These are phyloP conservation scores for Protomyctophum bolini DNA, from an alignment of 2,113 vertebrate species.

Conservation along the genomic window DNA sequence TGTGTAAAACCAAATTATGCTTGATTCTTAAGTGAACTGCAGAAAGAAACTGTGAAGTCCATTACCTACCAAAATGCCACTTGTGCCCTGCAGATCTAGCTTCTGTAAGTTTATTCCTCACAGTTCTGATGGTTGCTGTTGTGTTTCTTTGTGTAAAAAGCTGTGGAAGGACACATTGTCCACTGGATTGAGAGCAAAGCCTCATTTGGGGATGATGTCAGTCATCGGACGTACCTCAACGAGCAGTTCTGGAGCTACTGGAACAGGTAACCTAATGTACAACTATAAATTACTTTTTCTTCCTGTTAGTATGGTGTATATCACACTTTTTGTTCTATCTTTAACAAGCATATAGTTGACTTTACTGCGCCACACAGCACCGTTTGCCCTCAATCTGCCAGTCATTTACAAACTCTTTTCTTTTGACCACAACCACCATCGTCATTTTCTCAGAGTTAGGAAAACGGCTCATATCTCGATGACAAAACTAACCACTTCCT, in stretches of 20 bases:
- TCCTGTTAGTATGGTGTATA: too few species aligned
- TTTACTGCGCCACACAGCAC: not conserved
- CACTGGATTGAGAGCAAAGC: slow-evolving; percentile 99
- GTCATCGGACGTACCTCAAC: slow-evolving; percentile 92
- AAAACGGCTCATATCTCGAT: slow-evolving; percentile 33
- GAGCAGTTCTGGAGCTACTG: slow-evolving; percentile 99
- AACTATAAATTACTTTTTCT: not conserved
- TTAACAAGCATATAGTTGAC: not conserved
- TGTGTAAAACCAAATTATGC: slow-evolving; percentile 9
- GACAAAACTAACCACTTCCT: slow-evolving; percentile 52
- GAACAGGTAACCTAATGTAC: slow-evolving; percentile 85
- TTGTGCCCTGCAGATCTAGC: slow-evolving; percentile 19
- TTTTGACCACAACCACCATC: slow-evolving; percentile 3
- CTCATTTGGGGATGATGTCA: slow-evolving; percentile 96
- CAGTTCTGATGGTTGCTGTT: slow-evolving; percentile 18
- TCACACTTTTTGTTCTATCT: slow-evolving; percentile 4
- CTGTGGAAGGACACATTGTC: slow-evolving; percentile 94
- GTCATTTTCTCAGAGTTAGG: slow-evolving; percentile 17
- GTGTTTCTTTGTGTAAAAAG: slow-evolving; percentile 69
- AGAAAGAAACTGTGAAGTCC: slow-evolving; percentile 7
- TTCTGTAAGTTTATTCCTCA: slow-evolving; percentile 2
- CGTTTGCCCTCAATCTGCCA: not conserved
- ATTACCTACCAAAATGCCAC: slow-evolving; percentile 37
- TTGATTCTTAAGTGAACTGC: slow-evolving; percentile 16
- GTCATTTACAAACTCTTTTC: not conserved